A percentile compares a stretch with the other conserved stretches of the same genome.
Evolutionary conservation across 2,888 invertebrate species (phyloP).

Genomic region (Hofmannophila pseudospretella): DNA sequence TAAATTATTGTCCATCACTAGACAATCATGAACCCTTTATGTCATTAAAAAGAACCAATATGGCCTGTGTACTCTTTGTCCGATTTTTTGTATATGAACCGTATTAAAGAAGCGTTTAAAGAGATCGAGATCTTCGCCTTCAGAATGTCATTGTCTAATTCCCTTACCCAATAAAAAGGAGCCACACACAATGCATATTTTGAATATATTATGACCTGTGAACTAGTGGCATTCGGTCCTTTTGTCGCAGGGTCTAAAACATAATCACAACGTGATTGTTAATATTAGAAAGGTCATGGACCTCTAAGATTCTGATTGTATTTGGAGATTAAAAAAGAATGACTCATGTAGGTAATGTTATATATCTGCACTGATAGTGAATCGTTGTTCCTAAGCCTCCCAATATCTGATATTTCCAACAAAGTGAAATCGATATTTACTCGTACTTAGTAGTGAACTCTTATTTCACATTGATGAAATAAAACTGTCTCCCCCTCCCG

Average conservation of each 20-base stretch:
- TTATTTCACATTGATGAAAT: too few species aligned
- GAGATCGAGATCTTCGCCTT: conserved; percentile 43
- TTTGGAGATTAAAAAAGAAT: conserved; percentile 46
- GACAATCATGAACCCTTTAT: conserved; percentile 24
- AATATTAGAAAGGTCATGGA: conserved; percentile 42
- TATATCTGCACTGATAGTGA: too few species aligned
- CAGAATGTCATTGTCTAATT: conserved; percentile 58
- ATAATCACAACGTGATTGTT: conserved; percentile 28
- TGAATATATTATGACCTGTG: conserved; percentile 71
- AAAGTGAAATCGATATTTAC: too few species aligned
- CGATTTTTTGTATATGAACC: conserved; percentile 31
- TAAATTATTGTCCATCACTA: conserved; percentile 52
- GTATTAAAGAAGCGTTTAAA: conserved; percentile 28
- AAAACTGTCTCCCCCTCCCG: too few species aligned
- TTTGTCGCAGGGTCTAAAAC: conserved; percentile 37
- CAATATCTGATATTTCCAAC: too few species aligned
- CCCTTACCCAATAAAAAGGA: conserved; percentile 39
- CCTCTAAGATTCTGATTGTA: too few species aligned
- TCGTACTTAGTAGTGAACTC: too few species aligned
- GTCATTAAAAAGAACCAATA: conserved; percentile 42
- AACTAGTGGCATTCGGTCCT: conserved; percentile 42
- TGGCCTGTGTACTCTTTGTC: conserved; percentile 27
- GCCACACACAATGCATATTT: conserved; percentile 67
- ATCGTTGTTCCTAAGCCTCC: too few species aligned
- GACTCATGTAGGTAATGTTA: too few species aligned